Base-by-base conservation (phyloP, 2,888 invertebrate species). In the Caenorhabditis japonica region DNA sequence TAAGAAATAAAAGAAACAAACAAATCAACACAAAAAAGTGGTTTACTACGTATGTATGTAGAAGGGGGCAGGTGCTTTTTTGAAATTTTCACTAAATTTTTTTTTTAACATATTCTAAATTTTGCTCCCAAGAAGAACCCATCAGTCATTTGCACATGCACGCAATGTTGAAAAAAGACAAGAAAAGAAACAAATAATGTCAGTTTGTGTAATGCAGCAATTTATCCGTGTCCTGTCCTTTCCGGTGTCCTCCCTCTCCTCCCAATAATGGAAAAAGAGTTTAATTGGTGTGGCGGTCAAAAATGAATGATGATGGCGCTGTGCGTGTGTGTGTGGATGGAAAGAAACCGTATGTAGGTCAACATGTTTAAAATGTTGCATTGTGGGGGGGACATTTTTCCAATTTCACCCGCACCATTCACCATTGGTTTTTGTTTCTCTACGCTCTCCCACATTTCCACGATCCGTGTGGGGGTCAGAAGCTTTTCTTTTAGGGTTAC, bases 291-390 rank as follows among this genome's bases (percentile, higher is more conserved):
- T 34, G 56, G 13, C n/a, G 51, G 66, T 56, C 66, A 66, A 66
- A 66, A 66, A 56, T 23, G 21, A 21, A 21, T 23, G 51, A 51
- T 51, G 51, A 38, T 38, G 51, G 36, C 38, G 51, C 30, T 8
- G 25, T 25, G 38, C 17, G 25, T 34, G 23, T 38, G 36, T 51
- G 51, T 51, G 51, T 38, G n/a, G n/a, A n/a, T n/a, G n/a, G n/a
- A n/a, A n/a, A n/a, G n/a, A 38, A 38, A 51, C 51, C 51, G 66
- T 66, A 66, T 66, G 51, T 66, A 66, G 66, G 66, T 66, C 56
- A 66, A 66, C 66, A 66, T 66, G 66, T 66, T 66, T 66, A 13
- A 58, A 66, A 66, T 66, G 66, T 66, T 66, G 66, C 66, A 56
- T 66, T 56, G 66, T 66, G 66, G 56, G 66, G n/a, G n/a, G n/a